Percentiles rank a stretch among this genome's conserved stretches.
phyloP scores from a whole-genome alignment of 2,797 vertebrate genomes.

The Myotis myotis region DNA sequence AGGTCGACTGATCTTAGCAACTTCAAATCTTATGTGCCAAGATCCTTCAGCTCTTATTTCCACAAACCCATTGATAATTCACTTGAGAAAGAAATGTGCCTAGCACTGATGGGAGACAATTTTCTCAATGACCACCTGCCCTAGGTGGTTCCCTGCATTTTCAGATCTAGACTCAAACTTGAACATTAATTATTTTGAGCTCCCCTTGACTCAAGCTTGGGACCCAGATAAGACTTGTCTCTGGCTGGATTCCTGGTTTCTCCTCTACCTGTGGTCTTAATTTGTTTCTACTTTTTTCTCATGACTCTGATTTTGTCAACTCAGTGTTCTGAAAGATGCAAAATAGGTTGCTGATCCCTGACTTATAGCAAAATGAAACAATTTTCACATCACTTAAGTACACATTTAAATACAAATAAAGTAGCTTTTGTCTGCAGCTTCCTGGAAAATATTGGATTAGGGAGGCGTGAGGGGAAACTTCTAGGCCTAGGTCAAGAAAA shows the following conservation, averaged over 20 bases:
- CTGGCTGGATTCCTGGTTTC: neutral
- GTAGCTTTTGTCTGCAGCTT: constrained; percentile 6
- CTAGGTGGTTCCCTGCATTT: neutral
- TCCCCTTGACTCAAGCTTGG: neutral
- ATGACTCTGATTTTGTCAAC: neutral
- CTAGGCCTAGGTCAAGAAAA: neutral
- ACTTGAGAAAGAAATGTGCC: neutral
- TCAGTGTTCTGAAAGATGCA: neutral
- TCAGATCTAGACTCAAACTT: neutral
- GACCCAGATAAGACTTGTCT: neutral
- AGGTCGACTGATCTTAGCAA: neutral
- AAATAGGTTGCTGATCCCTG: neutral
- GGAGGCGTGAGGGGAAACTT: neutral
- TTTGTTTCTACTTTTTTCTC: neutral
- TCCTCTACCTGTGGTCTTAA: neutral
- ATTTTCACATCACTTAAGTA: neutral
- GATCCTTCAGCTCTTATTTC: neutral
- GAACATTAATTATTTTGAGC: neutral
- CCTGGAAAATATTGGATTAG: neutral
- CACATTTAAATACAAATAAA: constrained; percentile 3
- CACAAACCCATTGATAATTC: neutral
- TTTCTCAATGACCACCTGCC: neutral
- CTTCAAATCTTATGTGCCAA: neutral
- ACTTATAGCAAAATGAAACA: constrained; percentile 18
- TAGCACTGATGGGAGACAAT: neutral